These are phyloP conservation scores for Oscheius sp. DNA, from an alignment of 2,888 invertebrate species.

Conservation along the genomic window DNA sequence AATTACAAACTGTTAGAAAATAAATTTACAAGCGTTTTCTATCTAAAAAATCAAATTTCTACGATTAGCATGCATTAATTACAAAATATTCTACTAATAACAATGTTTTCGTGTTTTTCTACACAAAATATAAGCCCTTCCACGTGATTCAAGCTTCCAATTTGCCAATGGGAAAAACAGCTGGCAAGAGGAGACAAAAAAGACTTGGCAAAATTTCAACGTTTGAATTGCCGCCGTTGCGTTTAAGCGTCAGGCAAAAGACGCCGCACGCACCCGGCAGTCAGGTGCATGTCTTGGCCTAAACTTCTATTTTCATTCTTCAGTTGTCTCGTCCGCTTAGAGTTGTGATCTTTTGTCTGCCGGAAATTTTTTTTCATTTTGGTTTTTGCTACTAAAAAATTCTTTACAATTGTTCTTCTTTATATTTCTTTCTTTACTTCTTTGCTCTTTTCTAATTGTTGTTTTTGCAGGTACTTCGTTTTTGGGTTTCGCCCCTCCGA, in stretches of 20 bases:
- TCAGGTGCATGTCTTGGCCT: no score
- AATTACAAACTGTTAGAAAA: no score
- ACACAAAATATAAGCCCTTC: no score
- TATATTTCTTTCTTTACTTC: neutral
- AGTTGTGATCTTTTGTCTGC: neutral
- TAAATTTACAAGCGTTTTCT: no score
- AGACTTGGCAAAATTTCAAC: neutral
- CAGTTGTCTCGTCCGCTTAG: neutral
- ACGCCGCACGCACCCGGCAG: no score
- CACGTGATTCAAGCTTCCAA: no score
- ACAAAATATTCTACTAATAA: no score
- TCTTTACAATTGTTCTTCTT: neutral
- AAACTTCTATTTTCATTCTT: neutral
- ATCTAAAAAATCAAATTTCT: no score
- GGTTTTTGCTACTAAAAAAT: neutral
- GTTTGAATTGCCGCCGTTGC: neutral
- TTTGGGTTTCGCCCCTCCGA: slow-evolving; percentile 23
- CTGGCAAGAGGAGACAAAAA: neutral
- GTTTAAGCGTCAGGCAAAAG: neutral
- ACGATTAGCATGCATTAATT: no score
- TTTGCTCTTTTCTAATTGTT: slow-evolving; percentile 12
- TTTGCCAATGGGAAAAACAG: no score
- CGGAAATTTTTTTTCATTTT: neutral
- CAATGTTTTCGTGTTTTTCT: no score
- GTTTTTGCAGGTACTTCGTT: slow-evolving; percentile 37